Percentiles rank a stretch among this genome's conserved stretches.
Conservation (phyloP, 2,113 vertebrate species). For the Falcunculus frontatus region DNA sequence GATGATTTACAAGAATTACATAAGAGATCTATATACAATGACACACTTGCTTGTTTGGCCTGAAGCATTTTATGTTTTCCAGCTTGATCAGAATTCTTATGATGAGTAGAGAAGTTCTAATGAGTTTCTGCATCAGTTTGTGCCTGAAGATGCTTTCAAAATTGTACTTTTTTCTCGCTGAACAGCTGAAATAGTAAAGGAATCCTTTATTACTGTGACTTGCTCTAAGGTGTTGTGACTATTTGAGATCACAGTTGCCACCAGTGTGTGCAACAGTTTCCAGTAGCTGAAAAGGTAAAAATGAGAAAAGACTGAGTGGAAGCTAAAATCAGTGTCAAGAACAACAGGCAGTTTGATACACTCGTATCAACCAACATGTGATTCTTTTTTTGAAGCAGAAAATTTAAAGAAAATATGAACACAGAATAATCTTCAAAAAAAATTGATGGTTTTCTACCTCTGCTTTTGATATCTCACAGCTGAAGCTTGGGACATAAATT, state of each 20-base stretch:
- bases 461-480: neutral
- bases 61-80: conserved; percentile 62
- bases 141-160: conserved; percentile 31
- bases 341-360: neutral
- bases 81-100: conserved; percentile 61
- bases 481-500: neutral
- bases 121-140: conserved; percentile 35
- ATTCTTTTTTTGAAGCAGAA: neutral
- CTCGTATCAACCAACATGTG: accelerated
- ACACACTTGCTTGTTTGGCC: conserved; percentile 62
- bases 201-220: neutral
- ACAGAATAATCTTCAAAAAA: neutral
- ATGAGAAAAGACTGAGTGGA: neutral
- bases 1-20: conserved; percentile 66
- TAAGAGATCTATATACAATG: conserved; percentile 58
- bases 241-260: neutral
- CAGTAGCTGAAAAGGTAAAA: neutral
- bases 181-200: neutral
- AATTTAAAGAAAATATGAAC: neutral
- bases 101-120: conserved; percentile 49
- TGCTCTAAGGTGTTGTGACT: neutral
- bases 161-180: neutral
- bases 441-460: neutral
- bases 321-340: neutral
- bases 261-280: neutral